Percentiles rank a stretch among this genome's conserved stretches.
phyloP scores from a whole-genome alignment of 2,113 vertebrate species.

The Gambusia affinis region DNA sequence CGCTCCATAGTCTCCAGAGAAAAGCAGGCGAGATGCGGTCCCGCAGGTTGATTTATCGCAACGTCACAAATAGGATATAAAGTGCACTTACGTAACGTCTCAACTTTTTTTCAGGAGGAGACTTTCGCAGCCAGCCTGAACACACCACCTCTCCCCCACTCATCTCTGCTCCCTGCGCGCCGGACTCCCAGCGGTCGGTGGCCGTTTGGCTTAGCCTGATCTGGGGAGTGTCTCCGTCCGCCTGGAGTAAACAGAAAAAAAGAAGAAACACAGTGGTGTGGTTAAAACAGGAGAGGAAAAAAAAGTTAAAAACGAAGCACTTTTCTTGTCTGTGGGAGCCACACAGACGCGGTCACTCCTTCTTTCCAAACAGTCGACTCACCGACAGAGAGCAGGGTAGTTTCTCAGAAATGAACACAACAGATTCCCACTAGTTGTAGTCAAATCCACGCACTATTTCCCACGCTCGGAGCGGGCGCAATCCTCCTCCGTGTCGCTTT shows the following conservation, averaged over 20 bases:
- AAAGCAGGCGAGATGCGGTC: slow-evolving; percentile 5
- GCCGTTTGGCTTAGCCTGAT: slow-evolving; percentile 42
- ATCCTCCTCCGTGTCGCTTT: slow-evolving; percentile 52
- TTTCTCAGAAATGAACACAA: slow-evolving; percentile 54
- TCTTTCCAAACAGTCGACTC: slow-evolving; percentile 61
- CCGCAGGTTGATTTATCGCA: slow-evolving; percentile 31
- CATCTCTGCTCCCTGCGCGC: slow-evolving; percentile 76
- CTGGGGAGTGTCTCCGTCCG: slow-evolving; percentile 55
- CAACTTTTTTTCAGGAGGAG: slow-evolving; percentile 98
- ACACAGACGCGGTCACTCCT: slow-evolving; percentile 54
- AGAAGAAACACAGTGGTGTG: slow-evolving; percentile 4
- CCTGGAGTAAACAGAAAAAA: slow-evolving; percentile 35
- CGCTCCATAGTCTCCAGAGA: slow-evolving; percentile 6
- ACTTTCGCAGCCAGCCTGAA: slow-evolving; percentile 95
- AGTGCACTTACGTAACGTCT: slow-evolving; percentile 97
- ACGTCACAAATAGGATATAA: slow-evolving; percentile 54
- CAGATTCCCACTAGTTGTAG: slow-evolving; percentile 58
- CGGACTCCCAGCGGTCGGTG: slow-evolving; percentile 48
- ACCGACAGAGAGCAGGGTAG: slow-evolving; percentile 53
- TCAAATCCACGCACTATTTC: slow-evolving; percentile 46
- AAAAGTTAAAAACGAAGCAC: slow-evolving; percentile 3
- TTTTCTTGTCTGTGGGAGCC: slow-evolving; percentile 6
- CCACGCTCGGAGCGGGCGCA: slow-evolving; percentile 29
- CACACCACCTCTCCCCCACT: slow-evolving; percentile 95
- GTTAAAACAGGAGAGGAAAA: neutral